These are phyloP conservation scores for Apogon hyalosoma DNA, from an alignment of 2,797 vertebrate species.

Conservation along the genomic window DNA sequence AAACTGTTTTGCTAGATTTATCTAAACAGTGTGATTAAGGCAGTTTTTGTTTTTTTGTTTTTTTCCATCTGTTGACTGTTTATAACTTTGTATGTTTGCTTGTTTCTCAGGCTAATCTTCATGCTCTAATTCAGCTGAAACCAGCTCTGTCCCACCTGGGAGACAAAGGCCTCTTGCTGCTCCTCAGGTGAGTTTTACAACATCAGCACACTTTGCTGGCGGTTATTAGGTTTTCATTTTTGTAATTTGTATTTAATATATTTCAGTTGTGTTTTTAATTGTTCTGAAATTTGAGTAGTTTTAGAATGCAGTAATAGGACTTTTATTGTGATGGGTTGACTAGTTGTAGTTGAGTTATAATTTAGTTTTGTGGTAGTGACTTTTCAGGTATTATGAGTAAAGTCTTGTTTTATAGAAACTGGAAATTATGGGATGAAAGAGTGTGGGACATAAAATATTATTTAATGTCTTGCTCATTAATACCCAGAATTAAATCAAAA, in stretches of 20 bases:
- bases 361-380: too few relatives aligned
- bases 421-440: too few relatives aligned
- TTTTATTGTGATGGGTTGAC: too few relatives aligned
- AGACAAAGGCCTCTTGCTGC: slow-evolving; percentile 96
- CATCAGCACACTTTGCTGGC: background rate
- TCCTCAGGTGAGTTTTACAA: slow-evolving; percentile 87
- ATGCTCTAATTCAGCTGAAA: slow-evolving; percentile 98
- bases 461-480: too few relatives aligned
- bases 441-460: too few relatives aligned
- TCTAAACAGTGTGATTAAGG: background rate
- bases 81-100: slow-evolving; percentile 30
- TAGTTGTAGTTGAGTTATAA: too few relatives aligned
- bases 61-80: background rate
- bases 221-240: background rate
- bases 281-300: too few relatives aligned
- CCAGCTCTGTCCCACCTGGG: slow-evolving; percentile 97
- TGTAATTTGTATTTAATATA: background rate
- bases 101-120: slow-evolving; percentile 92
- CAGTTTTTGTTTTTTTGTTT: background rate
- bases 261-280: background rate
- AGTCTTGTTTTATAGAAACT: too few relatives aligned
- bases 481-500: too few relatives aligned
- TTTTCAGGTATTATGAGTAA: too few relatives aligned
- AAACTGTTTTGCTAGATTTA: background rate
- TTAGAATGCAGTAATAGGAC: too few relatives aligned